These are phyloP conservation scores for Drosophila parvula DNA, from an alignment of 1,140 invertebrate species.

Conservation along the genomic window DNA sequence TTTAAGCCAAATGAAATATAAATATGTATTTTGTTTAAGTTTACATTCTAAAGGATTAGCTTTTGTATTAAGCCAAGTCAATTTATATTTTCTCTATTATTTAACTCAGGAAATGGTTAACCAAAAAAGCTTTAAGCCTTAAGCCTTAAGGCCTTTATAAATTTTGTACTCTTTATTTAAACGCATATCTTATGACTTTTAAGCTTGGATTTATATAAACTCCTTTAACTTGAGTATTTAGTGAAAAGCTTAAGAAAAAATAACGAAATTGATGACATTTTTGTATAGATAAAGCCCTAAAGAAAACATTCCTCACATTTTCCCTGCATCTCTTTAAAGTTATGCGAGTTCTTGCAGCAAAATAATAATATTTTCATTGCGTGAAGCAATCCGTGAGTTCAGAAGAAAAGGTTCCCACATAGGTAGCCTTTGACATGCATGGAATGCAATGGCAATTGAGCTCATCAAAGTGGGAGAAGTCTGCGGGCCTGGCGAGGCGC, in stretches of 20 bases:
- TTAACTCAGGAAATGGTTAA: neutral
- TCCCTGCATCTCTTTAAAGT: constrained; percentile 3
- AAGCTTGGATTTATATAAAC: neutral
- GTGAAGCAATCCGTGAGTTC: constrained; percentile 3
- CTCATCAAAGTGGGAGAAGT: constrained; percentile 19
- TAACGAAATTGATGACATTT: neutral
- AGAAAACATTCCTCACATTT: neutral
- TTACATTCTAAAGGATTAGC: no score
- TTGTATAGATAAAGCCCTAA: neutral
- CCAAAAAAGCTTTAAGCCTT: neutral
- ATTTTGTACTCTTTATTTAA: neutral
- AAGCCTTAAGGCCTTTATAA: neutral
- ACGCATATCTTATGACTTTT: neutral
- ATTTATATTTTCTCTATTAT: no score
- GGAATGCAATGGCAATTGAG: constrained; percentile 34
- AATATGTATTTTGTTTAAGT: neutral
- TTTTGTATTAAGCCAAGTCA: neutral
- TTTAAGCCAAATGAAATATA: neutral
- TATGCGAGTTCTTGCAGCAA: neutral
- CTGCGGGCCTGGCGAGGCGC: constrained; percentile 36
- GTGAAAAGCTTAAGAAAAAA: neutral
- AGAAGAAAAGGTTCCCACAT: constrained; percentile 4
- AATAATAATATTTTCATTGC: constrained; percentile 19
- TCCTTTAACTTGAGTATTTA: neutral
- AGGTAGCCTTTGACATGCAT: constrained; percentile 11